Evolutionary conservation across 2,888 invertebrate species (phyloP).

Genomic region (Biston stratarius): DNA sequence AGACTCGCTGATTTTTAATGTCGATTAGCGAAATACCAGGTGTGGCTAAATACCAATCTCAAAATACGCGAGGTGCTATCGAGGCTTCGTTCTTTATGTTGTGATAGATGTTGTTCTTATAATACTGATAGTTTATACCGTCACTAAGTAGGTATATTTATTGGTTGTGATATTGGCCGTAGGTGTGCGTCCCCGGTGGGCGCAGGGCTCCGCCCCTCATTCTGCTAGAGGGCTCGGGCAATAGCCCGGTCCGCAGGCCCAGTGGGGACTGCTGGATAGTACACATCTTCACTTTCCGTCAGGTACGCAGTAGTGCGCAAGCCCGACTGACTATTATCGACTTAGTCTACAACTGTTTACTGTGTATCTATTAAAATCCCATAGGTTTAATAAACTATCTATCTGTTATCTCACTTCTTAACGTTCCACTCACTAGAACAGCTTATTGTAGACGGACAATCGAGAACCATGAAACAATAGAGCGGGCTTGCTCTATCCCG

Average conservation of each 20-base stretch:
- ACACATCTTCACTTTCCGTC: conserved; percentile 36
- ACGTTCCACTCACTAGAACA: conserved; percentile 1
- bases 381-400: conserved; percentile 7
- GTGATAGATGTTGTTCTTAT: too few species aligned
- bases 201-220: conserved; percentile 29
- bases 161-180: conserved; percentile 30
- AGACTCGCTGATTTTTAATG: too few species aligned
- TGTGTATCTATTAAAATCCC: not conserved
- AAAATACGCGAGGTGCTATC: too few species aligned
- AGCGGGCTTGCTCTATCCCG: conserved; percentile 24
- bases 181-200: conserved; percentile 34
- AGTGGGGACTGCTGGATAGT: conserved; percentile 34
- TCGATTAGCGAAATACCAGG: too few species aligned
- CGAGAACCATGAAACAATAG: not conserved
- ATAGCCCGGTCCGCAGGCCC: conserved; percentile 28
- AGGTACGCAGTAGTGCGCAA: conserved; percentile 41
- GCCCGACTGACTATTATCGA: conserved; percentile 26
- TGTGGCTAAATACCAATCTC: too few species aligned
- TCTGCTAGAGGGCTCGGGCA: conserved; percentile 29
- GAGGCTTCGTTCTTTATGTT: too few species aligned
- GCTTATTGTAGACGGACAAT: not conserved
- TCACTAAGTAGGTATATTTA: conserved; percentile 6
- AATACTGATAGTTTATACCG: too few species aligned
- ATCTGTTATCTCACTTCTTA: conserved; percentile 8
- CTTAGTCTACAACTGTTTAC: conserved; percentile 14